phyloP scores from a whole-genome alignment of 2,797 vertebrate genomes.

The Macropodus opercularis region DNA sequence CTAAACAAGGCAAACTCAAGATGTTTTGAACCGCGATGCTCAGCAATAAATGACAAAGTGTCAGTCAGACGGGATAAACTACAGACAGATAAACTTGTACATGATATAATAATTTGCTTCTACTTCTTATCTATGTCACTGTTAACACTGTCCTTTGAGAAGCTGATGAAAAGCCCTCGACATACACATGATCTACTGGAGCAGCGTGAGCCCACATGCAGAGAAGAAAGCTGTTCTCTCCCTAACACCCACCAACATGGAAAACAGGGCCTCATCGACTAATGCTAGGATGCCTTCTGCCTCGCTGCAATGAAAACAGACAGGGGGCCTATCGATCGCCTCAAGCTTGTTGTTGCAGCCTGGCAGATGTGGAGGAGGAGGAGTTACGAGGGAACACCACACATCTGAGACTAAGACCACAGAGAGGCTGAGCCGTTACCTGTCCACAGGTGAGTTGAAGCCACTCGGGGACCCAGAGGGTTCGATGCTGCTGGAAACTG shows the following conservation, averaged over 20 bases:
- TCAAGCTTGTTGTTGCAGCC: slow-evolving; percentile 50
- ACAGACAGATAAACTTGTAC: too few relatives aligned
- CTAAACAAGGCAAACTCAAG: background rate
- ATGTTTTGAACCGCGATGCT: slow-evolving; percentile 45
- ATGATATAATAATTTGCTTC: too few relatives aligned
- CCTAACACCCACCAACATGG: slow-evolving; percentile 53
- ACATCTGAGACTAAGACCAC: too few relatives aligned
- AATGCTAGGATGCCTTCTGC: slow-evolving; percentile 54
- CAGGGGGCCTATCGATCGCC: slow-evolving; percentile 20
- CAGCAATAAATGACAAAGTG: background rate
- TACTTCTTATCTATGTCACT: too few relatives aligned
- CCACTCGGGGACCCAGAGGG: slow-evolving; percentile 81
- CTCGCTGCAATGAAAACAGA: slow-evolving; percentile 48
- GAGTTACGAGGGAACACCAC: slow-evolving; percentile 4
- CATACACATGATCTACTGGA: slow-evolving; percentile 9
- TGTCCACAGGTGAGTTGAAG: slow-evolving; percentile 90
- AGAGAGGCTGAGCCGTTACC: slow-evolving; percentile 76
- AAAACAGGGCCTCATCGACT: slow-evolving; percentile 58
- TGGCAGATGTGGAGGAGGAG: slow-evolving; percentile 59
- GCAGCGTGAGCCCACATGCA: slow-evolving; percentile 20
- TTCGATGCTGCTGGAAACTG: slow-evolving; percentile 82
- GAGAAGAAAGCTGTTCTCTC: slow-evolving; percentile 51
- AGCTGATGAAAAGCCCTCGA: slow-evolving; percentile 28
- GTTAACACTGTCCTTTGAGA: too few relatives aligned
- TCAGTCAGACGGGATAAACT: background rate